A percentile compares a stretch with the other conserved stretches of the same genome.
Conservation (phyloP, 2,113 vertebrate genomes). For the Mirounga angustirostris region DNA sequence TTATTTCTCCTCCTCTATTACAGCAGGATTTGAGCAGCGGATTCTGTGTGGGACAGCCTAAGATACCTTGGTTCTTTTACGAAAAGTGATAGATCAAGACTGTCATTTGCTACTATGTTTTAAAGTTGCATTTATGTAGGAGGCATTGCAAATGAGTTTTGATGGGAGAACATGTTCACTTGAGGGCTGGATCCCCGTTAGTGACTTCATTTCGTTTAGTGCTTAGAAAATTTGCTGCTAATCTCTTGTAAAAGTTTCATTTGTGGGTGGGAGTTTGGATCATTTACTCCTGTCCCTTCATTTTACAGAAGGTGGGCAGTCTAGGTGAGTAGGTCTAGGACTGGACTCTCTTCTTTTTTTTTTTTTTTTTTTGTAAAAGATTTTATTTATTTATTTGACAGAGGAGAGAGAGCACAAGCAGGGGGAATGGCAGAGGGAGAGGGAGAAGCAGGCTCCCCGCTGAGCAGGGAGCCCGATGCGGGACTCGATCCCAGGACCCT, state of each 20-base stretch:
- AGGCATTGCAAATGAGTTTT: conserved; percentile 33
- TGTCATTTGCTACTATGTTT: neutral
- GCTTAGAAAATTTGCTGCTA: neutral
- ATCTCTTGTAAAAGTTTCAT: conserved; percentile 21
- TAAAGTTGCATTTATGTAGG: conserved; percentile 7
- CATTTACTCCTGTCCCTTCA: neutral
- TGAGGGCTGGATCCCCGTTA: neutral
- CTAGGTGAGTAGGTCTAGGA: neutral
- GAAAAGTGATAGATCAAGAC: conserved; percentile 2
- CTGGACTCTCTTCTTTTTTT: neutral
- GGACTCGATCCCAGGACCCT: neutral
- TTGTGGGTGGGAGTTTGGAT: neutral
- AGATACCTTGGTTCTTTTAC: conserved; percentile 46
- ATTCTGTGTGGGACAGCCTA: conserved; percentile 4
- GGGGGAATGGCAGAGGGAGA: too few relatives aligned
- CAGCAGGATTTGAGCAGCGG: neutral
- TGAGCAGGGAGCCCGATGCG: too few relatives aligned
- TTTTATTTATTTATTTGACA: too few relatives aligned
- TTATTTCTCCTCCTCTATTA: neutral
- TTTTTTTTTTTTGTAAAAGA: too few relatives aligned
- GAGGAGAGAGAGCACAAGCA: too few relatives aligned
- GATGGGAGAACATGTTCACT: neutral
- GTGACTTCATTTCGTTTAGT: neutral
- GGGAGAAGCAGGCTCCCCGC: too few relatives aligned
- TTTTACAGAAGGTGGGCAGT: neutral